phyloP scores from a whole-genome alignment of 2,888 invertebrate species.

The Hipparchia semele region DNA sequence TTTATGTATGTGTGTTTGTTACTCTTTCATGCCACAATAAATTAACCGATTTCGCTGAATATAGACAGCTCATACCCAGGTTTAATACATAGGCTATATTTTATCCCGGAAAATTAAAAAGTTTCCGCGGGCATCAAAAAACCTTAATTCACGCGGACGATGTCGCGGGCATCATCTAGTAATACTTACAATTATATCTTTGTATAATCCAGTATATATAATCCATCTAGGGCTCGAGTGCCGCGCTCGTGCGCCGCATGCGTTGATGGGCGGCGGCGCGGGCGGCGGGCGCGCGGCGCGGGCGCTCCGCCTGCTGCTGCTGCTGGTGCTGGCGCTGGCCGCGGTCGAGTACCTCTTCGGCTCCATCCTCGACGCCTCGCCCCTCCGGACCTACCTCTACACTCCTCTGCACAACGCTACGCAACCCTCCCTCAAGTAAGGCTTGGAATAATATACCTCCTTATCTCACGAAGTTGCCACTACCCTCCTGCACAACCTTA shows the following conservation, averaged over 20 bases:
- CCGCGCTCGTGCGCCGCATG: slow-evolving; percentile 55
- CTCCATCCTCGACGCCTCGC: slow-evolving; percentile 83
- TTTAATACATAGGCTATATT: no score
- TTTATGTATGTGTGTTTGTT: no score
- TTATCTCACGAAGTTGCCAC: background rate
- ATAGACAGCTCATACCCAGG: no score
- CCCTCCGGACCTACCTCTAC: slow-evolving; percentile 73
- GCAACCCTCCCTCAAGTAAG: slow-evolving; percentile 63
- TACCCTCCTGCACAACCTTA: background rate
- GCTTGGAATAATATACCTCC: background rate
- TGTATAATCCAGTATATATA: no score
- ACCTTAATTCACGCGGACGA: no score
- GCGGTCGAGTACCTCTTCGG: slow-evolving; percentile 88
- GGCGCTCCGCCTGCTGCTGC: slow-evolving; percentile 74
- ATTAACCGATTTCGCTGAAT: no score
- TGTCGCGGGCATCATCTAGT: no score
- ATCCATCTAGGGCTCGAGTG: slow-evolving; percentile 26
- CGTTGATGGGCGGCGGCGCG: slow-evolving; percentile 72
- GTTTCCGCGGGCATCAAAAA: no score
- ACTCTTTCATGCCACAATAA: background rate
- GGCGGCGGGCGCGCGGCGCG: slow-evolving; percentile 79
- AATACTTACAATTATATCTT: no score
- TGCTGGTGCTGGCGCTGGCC: slow-evolving; percentile 85
- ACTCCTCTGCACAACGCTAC: slow-evolving; percentile 75
- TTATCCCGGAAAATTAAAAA: no score